Base-by-base conservation (phyloP, 2,113 vertebrate species). In the Cervus canadensis region DNA sequence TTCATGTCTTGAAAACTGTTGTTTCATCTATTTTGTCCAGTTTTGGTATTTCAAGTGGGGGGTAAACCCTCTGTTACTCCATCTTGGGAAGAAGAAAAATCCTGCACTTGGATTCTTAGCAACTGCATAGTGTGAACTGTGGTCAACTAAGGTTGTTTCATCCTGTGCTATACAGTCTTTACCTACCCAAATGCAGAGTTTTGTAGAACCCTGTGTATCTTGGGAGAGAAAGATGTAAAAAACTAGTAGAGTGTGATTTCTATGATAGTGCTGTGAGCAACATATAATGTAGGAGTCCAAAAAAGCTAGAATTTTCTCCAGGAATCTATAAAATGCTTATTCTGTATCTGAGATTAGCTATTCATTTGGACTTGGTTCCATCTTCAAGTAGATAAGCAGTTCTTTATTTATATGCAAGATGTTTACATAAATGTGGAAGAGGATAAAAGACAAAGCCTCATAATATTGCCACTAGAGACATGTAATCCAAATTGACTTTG, bases 231-330 rank as follows among this genome's bases (percentile, higher is more conserved):
- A 45, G 60, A 57, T 64, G 52, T 82, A n/a, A 94, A 86, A 54
- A 89, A 30, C n/a, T 64, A 19, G 40, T 45, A 52, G 19, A 48
- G 4, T 15, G 4, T 94, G 92, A 82, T 90, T 90, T 93, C 50
- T 91, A 1, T 62, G 25, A 33, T 43, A 54, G 76, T 45, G 64
- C 14, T 81, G 50, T 76, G 33, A 82, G 19, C 62, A 87, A n/a
- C 19, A 56, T 87, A 25, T 43, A 50, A 43, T 60, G 7, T 50
- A 16, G 81, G 56, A 94, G 43, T 87, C 59, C 45, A 87, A 60
- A 62, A 94, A 71, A 96, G 21, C 60, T 96, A n/a, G 87, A 74
- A 71, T 95, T 96, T 97, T 76, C 21, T 71, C 26, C 19, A 54
- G 56, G 43, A 52, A 52, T 92, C 81, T 87, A 91, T 83, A 56